Base-by-base conservation (phyloP, 2,113 vertebrate species). In the Trochalopteron elliotii region DNA sequence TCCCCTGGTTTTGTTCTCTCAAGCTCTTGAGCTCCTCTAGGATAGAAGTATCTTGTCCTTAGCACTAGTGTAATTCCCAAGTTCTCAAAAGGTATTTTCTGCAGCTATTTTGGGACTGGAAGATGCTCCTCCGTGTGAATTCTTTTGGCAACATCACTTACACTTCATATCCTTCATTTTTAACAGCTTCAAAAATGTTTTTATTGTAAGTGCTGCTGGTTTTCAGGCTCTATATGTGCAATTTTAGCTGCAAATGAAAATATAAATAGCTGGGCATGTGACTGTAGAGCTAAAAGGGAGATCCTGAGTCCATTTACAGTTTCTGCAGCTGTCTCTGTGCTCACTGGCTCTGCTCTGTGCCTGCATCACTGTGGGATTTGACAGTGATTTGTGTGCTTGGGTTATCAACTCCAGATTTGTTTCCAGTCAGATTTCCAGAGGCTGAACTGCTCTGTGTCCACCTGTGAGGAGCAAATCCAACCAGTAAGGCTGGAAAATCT, bases 21-120 rank as follows among this genome's bases (percentile, higher is more conserved):
- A 72, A 87, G 82, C 74, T 87, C n/a, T 92, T 57, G 67, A 90
- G 63, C 75, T 65, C 13, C 28, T 82, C 21, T 64, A 40, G 65
- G 61, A 19, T 27, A 65, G 49, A 79, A 91, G 16, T 3, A 5
- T 18, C 65, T 87, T 70, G 44, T 91, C 40, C 57, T 64, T 69
- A 68, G 69, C 0, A 0, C 61, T 33, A 8, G 1, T 52, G 25
- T 67, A 31, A 68, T 87, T 91, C 35, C 23, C 39, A 2, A 47
- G 11, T 45, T 85, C 65, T 87, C 45, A 37, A 37, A 82, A 82
- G 40, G 22, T 77, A 13, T 85, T 87, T 87, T 71, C 77, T 75
- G 27, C 31, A 42, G 55, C 44, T 91, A 0, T 82, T 92, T 37
- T 56, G 70, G 22, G 45, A 17, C 60, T 81, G 76, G 39, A 3